Conservation (phyloP, 2,113 vertebrate genomes). For the Psammodynastes pulverulentus region DNA sequence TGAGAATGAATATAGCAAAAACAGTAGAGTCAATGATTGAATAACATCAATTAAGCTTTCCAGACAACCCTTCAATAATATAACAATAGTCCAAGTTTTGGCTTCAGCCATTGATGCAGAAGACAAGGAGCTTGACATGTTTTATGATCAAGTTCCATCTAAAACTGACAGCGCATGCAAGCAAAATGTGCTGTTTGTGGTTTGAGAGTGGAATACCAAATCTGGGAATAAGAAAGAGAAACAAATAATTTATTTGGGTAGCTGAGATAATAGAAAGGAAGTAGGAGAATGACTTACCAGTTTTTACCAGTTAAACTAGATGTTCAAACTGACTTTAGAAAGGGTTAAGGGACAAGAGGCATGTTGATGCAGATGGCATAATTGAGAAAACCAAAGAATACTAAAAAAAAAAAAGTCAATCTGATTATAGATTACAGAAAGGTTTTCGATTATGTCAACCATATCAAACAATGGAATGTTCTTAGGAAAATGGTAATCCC, state of each 20-base stretch:
- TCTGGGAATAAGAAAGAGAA: not conserved
- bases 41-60: not conserved
- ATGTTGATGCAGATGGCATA: not conserved
- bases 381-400: not conserved
- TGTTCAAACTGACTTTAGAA: not conserved
- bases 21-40: not conserved
- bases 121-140: not conserved
- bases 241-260: not conserved
- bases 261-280: not conserved
- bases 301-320: not conserved
- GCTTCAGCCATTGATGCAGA: not conserved
- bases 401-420: not conserved
- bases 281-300: not conserved
- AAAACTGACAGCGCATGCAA: not conserved
- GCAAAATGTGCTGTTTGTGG: not conserved
- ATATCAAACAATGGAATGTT: not conserved
- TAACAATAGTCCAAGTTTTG: not conserved
- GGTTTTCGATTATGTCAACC: not conserved
- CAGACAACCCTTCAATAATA: not conserved
- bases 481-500: not conserved
- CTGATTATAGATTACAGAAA: not conserved
- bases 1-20: not conserved
- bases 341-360: not conserved
- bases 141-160: not conserved
- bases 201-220: not conserved